Base-by-base conservation (phyloP, 37 sponge, comb jelly and placozoan species). In the Tethya wilhelma region DNA sequence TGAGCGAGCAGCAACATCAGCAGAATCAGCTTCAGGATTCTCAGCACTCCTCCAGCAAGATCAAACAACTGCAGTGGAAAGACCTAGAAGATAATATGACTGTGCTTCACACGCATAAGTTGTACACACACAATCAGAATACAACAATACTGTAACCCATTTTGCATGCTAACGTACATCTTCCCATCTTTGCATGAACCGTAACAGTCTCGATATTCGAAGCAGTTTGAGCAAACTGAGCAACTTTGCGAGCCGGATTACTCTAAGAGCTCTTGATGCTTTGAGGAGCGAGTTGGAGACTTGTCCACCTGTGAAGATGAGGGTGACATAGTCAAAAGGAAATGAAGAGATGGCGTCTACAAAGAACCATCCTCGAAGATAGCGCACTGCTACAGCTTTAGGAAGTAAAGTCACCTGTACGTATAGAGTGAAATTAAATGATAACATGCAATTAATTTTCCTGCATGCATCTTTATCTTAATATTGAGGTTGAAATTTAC, bases 171-270 rank as follows among this genome's bases (percentile, higher is more conserved):
- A 29, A 6, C 83, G 40, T 67, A 90, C 91, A 83, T 90, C 87
- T 81, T 90, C 82, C 91, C 91, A 90, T 41, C 77, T 84, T 9
- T 80, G 19, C 40, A 90, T 70, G 29, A 73, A 75, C 32, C 69
- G 69, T 59, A 90, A n/a, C 45, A 90, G 76, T 34, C 75, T 66
- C 12, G 63, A 39, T 9, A 86, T 36, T 56, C 86, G 41, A 12
- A 86, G 59, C 45, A 90, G 57, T 36, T 79, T 58, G 22, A 90
- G 64, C 25, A 90, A 67, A 57, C 87, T 86, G 28, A 86, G 69
- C 33, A 90, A 71, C 59, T 86, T 90, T 4, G 70, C 26, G 1
- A 90, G 38, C 1, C 90, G 69, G 0, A 89, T 44, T 28, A 89
- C 30, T 36, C 84, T 33, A 40, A 89, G 84, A 46, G 74, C 90